Evolutionary conservation across 2,888 invertebrate species (phyloP).

Genomic region (Eupithecia centaureata): DNA sequence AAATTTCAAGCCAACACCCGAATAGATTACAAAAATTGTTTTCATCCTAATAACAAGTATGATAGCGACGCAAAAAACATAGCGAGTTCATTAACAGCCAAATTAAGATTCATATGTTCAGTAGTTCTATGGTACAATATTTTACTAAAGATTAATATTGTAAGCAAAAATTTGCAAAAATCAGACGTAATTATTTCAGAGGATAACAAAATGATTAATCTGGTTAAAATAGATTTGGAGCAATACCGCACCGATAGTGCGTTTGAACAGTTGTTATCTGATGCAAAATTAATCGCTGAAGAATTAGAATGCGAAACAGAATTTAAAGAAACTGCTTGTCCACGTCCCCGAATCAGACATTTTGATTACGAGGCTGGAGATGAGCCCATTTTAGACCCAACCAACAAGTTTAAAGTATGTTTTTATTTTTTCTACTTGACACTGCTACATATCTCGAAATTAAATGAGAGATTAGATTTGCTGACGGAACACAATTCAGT

Average conservation of each 20-base stretch:
- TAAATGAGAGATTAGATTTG: too few species aligned
- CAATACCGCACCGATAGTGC: background rate
- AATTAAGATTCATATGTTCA: constrained; percentile 17
- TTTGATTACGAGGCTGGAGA: too few species aligned
- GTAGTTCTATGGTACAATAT: constrained; percentile 20
- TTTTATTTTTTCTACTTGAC: too few species aligned
- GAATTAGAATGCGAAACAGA: constrained; percentile 15
- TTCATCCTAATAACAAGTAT: constrained; percentile 6
- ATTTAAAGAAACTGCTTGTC: constrained; percentile 15
- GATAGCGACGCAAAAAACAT: background rate
- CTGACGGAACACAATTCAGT: too few species aligned
- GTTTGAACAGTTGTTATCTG: background rate
- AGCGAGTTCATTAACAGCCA: constrained; percentile 9
- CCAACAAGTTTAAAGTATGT: too few species aligned
- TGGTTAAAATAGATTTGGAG: constrained; percentile 4
- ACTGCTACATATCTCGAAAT: too few species aligned
- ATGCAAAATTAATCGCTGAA: background rate
- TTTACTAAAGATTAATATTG: constrained; percentile 22
- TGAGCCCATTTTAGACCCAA: too few species aligned
- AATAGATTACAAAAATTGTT: too few species aligned
- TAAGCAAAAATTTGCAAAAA: constrained; percentile 17
- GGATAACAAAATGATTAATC: constrained; percentile 10
- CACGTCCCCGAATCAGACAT: too few species aligned
- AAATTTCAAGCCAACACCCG: too few species aligned
- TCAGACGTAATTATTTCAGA: constrained; percentile 17